A percentile compares a stretch with the other conserved stretches of the same genome.
phyloP scores from a whole-genome alignment of 2,888 invertebrate species.

The Elmis aenea region DNA sequence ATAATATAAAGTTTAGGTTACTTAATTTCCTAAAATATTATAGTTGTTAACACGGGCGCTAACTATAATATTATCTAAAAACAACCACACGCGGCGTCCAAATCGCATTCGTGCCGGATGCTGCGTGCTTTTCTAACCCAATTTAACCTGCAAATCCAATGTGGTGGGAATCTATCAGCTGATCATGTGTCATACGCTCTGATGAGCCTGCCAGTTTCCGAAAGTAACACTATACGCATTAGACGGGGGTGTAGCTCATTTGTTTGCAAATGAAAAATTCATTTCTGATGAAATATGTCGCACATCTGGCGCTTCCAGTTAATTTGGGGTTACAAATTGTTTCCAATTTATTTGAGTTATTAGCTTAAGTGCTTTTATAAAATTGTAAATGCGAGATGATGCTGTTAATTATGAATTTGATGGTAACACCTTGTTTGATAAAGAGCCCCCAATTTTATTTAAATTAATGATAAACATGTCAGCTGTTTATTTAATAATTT shows the following conservation, averaged over 20 bases:
- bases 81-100: conserved; percentile 11
- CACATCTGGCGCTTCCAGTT: conserved; percentile 18
- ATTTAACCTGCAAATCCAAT: conserved; percentile 13
- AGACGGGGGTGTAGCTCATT: conserved; percentile 13
- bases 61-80: conserved; percentile 1
- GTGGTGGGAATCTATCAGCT: conserved; percentile 17
- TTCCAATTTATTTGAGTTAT: conserved; percentile 16
- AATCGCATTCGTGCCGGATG: conserved; percentile 12
- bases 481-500: no score
- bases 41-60: no score
- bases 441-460: no score
- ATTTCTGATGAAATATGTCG: conserved; percentile 17
- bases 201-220: conserved; percentile 7
- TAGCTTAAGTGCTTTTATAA: no score
- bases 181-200: conserved; percentile 15
- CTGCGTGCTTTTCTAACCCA: conserved; percentile 12
- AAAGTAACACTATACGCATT: conserved; percentile 10
- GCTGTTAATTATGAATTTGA: no score
- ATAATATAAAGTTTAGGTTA: no score
- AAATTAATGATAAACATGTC: no score
- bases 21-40: no score
- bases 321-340: conserved; percentile 22
- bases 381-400: no score
- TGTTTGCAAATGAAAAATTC: conserved; percentile 21
- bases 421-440: no score